Percentiles rank a stretch among this genome's conserved stretches.
Evolutionary conservation across 2,113 vertebrate genomes (phyloP).

Genomic region (Varanus komodoensis): DNA sequence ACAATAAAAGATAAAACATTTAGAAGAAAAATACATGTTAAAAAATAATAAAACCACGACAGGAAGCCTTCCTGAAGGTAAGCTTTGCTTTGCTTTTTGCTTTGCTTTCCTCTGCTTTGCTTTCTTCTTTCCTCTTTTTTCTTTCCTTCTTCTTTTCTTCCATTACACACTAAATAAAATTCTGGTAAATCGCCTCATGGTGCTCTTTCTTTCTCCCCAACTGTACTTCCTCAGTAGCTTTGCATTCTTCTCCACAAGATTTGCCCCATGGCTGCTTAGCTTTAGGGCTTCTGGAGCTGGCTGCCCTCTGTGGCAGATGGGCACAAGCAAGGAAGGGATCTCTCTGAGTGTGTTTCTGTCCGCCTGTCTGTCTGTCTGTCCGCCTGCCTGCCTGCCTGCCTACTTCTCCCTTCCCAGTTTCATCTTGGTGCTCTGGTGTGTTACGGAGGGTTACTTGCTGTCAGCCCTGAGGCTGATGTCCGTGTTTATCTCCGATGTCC

Average conservation of each 20-base stretch:
- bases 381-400: background rate
- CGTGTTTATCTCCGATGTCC: conserved; percentile 12
- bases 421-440: background rate
- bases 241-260: background rate
- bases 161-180: background rate
- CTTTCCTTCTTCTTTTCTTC: too few relatives aligned
- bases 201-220: background rate
- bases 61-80: too few relatives aligned
- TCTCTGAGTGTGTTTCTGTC: background rate
- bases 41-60: too few relatives aligned
- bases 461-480: conserved; percentile 14
- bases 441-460: background rate
- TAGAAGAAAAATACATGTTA: too few relatives aligned
- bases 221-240: background rate
- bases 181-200: background rate
- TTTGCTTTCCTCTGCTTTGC: too few relatives aligned
- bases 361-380: too few relatives aligned
- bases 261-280: too few relatives aligned
- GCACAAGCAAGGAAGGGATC: too few relatives aligned
- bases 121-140: too few relatives aligned
- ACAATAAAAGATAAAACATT: too few relatives aligned
- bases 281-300: background rate
- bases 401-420: background rate
- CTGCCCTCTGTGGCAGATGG: background rate
- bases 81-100: too few relatives aligned